Evolutionary conservation across 2,888 invertebrate genomes (phyloP).

Genomic region (Troglohyphantes excavatus): DNA sequence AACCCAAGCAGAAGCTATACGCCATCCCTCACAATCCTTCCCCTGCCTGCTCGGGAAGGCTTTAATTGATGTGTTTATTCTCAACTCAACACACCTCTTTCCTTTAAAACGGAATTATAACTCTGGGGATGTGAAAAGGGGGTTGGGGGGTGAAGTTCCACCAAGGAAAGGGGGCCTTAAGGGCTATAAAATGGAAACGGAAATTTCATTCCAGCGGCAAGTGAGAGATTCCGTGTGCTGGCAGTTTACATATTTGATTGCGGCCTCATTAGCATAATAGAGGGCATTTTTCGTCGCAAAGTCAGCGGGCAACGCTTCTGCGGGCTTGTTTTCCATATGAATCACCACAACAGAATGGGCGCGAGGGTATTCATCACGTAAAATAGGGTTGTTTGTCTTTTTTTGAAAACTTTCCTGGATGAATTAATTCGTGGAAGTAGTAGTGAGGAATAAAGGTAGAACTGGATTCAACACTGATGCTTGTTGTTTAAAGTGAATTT

Average conservation of each 20-base stretch:
- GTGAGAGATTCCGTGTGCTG: slow-evolving; percentile 6
- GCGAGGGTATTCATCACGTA: neutral
- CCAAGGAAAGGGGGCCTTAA: neutral
- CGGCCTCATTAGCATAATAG: slow-evolving; percentile 41
- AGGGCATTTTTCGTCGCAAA: slow-evolving; percentile 10
- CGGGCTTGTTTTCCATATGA: neutral
- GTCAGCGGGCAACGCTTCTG: neutral
- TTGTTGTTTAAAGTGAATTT: no score
- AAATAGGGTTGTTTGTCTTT: slow-evolving; percentile 1
- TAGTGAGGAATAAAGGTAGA: neutral
- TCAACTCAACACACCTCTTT: neutral
- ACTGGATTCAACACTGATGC: no score
- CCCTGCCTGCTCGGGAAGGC: neutral
- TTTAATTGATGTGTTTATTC: no score
- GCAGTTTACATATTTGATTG: slow-evolving; percentile 50
- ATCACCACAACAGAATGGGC: neutral
- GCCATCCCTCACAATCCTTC: neutral
- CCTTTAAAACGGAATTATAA: neutral
- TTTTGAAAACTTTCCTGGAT: neutral
- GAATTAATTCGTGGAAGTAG: neutral
- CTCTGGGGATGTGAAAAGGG: neutral
- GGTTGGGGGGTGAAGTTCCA: no score
- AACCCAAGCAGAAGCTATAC: neutral
- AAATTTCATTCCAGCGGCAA: slow-evolving; percentile 11
- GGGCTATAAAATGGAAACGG: slow-evolving; percentile 17